A percentile compares a stretch with the other conserved stretches of the same genome.
Conservation (phyloP, 92 coral and sea anemone genomes). For the Porites divaricata region DNA sequence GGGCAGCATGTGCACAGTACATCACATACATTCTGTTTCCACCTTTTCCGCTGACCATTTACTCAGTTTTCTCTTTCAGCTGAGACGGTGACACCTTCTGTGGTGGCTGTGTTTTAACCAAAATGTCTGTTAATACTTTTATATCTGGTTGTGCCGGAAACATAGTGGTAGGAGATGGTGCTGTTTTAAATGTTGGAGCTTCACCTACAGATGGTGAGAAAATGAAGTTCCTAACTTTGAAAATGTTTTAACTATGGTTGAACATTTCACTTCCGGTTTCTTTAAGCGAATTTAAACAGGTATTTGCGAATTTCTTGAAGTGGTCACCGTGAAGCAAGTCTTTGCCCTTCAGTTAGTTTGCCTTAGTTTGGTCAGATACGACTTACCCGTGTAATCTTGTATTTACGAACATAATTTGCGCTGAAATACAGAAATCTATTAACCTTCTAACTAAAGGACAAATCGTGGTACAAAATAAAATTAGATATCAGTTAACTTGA, state of each 20-base stretch:
- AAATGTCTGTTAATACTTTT: constrained; percentile 32
- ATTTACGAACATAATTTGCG: not conserved
- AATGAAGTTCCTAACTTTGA: no score
- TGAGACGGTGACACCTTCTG: no score
- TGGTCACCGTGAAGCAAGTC: not conserved
- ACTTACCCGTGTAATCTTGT: not conserved
- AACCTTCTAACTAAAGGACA: no score
- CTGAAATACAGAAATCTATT: no score
- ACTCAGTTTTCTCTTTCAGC: not conserved
- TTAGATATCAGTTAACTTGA: no score
- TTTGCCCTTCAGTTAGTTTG: not conserved
- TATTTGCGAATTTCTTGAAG: not conserved
- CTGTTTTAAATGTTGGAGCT: constrained; percentile 24
- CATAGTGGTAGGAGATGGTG: constrained; percentile 65
- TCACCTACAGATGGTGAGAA: not conserved
- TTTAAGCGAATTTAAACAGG: no score
- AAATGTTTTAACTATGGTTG: not conserved
- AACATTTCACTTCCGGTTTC: constrained; percentile 13
- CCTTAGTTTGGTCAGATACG: not conserved
- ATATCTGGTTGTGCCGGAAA: constrained; percentile 38
- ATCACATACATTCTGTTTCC: no score
- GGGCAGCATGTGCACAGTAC: no score
- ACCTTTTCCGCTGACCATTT: no score
- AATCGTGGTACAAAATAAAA: no score
- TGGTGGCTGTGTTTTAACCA: no score